Conservation (phyloP, 2,888 invertebrate species). For the Cenopis cana region DNA sequence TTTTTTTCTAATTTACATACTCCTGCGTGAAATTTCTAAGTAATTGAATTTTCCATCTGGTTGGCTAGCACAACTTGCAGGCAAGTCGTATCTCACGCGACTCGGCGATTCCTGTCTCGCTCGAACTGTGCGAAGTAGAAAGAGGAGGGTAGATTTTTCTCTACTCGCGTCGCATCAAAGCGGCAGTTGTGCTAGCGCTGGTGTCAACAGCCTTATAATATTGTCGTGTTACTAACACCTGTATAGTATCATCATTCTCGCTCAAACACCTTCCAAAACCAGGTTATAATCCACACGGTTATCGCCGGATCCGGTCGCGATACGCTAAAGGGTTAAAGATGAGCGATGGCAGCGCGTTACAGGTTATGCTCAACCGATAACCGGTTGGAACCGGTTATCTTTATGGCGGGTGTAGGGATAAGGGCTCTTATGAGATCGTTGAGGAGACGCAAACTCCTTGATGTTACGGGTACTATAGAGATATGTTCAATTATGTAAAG, state of each 20-base stretch:
- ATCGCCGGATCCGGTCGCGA: constrained; percentile 16
- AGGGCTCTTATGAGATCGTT: constrained; percentile 4
- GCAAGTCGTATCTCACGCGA: no score
- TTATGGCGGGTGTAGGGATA: constrained; percentile 5
- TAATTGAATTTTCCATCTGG: no score
- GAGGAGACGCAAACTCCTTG: not conserved
- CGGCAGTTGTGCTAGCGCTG: no score
- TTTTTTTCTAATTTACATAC: no score
- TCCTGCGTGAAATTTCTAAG: no score
- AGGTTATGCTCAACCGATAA: not conserved
- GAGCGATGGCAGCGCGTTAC: constrained; percentile 16
- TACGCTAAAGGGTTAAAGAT: constrained; percentile 18
- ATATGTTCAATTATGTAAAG: not conserved
- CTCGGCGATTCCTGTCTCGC: no score
- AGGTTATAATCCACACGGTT: not conserved
- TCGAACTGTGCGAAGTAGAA: no score
- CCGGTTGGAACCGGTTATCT: constrained; percentile 8
- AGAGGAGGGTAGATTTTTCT: no score
- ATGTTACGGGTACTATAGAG: not conserved
- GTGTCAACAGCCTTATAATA: no score
- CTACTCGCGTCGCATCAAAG: no score
- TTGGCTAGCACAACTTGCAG: no score
- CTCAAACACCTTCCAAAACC: constrained; percentile 6
- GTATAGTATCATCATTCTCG: not conserved
- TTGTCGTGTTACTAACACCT: not conserved